Conservation (phyloP, 2,888 invertebrate genomes). For the Ochropleura plecta region DNA sequence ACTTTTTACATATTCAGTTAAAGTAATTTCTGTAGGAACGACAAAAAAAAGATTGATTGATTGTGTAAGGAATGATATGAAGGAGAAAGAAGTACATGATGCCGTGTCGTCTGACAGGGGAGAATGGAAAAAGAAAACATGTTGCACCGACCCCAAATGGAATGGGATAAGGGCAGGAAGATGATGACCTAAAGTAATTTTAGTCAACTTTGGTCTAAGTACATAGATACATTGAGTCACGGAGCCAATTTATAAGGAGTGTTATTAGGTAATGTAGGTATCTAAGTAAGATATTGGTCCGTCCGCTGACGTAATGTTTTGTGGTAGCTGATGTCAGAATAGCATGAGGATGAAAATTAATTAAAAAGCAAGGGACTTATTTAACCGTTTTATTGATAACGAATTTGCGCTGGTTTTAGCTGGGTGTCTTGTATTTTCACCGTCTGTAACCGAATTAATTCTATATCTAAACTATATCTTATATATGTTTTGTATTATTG, state of each 20-base stretch:
- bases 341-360: not conserved
- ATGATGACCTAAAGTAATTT: too few species aligned
- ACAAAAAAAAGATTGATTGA: too few species aligned
- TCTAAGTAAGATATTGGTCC: not conserved
- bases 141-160: too few species aligned
- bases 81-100: too few species aligned
- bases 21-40: not conserved
- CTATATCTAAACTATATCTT: not conserved
- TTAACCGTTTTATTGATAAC: too few species aligned
- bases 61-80: too few species aligned
- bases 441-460: not conserved
- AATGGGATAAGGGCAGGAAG: too few species aligned
- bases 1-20: not conserved
- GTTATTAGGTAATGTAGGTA: constrained; percentile 6
- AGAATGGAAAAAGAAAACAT: too few species aligned
- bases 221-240: constrained; percentile 16
- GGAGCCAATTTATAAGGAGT: not conserved
- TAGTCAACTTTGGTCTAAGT: not conserved
- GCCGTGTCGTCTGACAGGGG: too few species aligned
- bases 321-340: constrained; percentile 16
- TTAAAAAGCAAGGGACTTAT: too few species aligned
- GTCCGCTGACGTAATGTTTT: constrained; percentile 24
- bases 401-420: too few species aligned
- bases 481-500: not conserved
- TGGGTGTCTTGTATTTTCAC: not conserved